A percentile compares a stretch with the other conserved stretches of the same genome.
These are phyloP conservation scores for Synanthedon myopaeformis DNA, from an alignment of 2,888 invertebrate genomes.

Conservation along the genomic window DNA sequence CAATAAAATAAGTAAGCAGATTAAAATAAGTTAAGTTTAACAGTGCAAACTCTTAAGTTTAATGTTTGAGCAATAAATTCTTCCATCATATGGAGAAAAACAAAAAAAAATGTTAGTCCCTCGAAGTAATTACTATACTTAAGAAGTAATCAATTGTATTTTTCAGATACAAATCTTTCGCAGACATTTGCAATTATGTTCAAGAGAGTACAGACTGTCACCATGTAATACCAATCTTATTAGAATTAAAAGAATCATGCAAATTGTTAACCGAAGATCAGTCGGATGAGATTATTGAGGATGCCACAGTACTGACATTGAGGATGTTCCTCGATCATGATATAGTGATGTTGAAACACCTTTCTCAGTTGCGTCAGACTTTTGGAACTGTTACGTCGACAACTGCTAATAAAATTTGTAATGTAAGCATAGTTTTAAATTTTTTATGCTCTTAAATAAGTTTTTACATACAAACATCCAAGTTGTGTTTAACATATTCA, in stretches of 20 bases:
- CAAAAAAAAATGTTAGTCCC: too few relatives aligned
- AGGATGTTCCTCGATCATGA: constrained; percentile 73
- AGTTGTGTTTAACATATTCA: too few relatives aligned
- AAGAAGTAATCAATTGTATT: too few relatives aligned
- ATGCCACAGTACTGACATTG: constrained; percentile 72
- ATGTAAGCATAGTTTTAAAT: constrained; percentile 32
- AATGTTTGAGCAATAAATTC: too few relatives aligned
- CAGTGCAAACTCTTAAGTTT: too few relatives aligned
- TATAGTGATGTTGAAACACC: constrained; percentile 69
- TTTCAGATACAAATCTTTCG: constrained; percentile 59
- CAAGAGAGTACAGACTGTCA: constrained; percentile 37
- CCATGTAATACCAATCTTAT: constrained; percentile 37
- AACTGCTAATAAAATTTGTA: constrained; percentile 69
- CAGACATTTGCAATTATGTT: constrained; percentile 57
- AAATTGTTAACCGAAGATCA: constrained; percentile 67
- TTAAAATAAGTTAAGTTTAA: too few relatives aligned
- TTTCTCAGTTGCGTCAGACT: constrained; percentile 66
- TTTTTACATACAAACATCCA: too few relatives aligned
- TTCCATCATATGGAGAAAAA: too few relatives aligned
- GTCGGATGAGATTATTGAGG: constrained; percentile 70
- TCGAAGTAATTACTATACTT: too few relatives aligned
- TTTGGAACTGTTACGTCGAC: constrained; percentile 71
- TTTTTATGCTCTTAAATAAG: not conserved
- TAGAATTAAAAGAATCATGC: constrained; percentile 36
- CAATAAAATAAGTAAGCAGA: too few relatives aligned